These are phyloP conservation scores for Hirtodrosophila duncani DNA, from an alignment of 2,888 invertebrate genomes.

Conservation along the genomic window DNA sequence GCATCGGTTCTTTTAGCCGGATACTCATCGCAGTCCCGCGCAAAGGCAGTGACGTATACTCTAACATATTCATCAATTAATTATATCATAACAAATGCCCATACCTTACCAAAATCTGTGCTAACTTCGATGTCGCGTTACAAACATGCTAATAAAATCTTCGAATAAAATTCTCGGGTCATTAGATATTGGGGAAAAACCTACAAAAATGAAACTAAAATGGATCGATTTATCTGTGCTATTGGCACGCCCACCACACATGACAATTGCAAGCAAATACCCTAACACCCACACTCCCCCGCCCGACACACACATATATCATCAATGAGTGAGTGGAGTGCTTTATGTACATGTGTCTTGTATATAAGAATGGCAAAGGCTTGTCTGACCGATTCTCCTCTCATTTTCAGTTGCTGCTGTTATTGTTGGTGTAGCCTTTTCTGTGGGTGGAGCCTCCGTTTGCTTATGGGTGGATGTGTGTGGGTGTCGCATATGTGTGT, in stretches of 20 bases:
- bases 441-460: conserved; percentile 21
- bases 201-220: conserved; percentile 31
- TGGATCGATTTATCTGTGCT: conserved; percentile 69
- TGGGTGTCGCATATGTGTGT: conserved; percentile 35
- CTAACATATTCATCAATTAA: too few species aligned
- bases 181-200: too few species aligned
- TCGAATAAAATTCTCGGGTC: too few species aligned
- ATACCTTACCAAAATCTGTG: too few species aligned
- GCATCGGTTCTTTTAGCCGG: too few species aligned
- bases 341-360: conserved; percentile 26
- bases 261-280: conserved; percentile 3
- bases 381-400: conserved; percentile 36
- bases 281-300: conserved; percentile 16
- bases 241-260: conserved; percentile 41
- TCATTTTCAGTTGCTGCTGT: too few species aligned
- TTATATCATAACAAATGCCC: too few species aligned
- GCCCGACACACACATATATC: conserved; percentile 10
- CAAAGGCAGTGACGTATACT: too few species aligned
- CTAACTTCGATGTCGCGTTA: too few species aligned
- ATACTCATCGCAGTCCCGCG: too few species aligned
- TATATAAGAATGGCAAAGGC: conserved; percentile 22
- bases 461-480: conserved; percentile 25
- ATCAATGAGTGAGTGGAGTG: conserved; percentile 1
- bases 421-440: conserved; percentile 64
- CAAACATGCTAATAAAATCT: too few species aligned